Conservation (phyloP, 2,888 invertebrate genomes). For the Globia sparganii region DNA sequence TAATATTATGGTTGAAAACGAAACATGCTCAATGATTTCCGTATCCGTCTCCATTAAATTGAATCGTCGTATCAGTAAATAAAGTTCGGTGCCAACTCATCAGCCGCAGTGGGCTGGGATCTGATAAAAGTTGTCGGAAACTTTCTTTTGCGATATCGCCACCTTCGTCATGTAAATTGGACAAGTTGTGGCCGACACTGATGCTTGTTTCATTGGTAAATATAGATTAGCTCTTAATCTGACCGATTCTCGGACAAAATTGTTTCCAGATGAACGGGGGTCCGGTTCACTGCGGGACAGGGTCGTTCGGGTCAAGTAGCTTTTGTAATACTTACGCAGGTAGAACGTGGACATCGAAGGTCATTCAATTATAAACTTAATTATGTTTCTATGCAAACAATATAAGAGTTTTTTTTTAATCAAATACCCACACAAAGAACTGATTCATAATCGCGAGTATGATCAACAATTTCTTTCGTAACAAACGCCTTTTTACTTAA, state of each 20-base stretch:
- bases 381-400: conserved; percentile 24
- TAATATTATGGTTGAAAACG: conserved; percentile 20
- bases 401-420: neutral
- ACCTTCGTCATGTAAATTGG: conserved; percentile 90
- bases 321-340: conserved; percentile 63
- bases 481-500: conserved; percentile 40
- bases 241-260: conserved; percentile 79
- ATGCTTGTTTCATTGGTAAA: conserved; percentile 86
- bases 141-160: conserved; percentile 89
- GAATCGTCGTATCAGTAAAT: conserved; percentile 84
- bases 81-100: conserved; percentile 89
- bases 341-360: conserved; percentile 35
- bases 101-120: conserved; percentile 86
- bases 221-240: conserved; percentile 86
- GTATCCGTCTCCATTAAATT: conserved; percentile 79
- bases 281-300: conserved; percentile 53
- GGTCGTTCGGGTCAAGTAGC: conserved; percentile 67
- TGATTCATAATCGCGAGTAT: conserved; percentile 22
- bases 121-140: conserved; percentile 88
- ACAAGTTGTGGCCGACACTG: conserved; percentile 85
- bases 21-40: conserved; percentile 47
- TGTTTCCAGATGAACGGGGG: conserved; percentile 75
- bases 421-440: conserved; percentile 2
- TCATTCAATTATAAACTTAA: conserved; percentile 49
- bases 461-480: conserved; percentile 29